These are phyloP conservation scores for Tamias sibiricus DNA, from an alignment of 2,113 vertebrate species.

Conservation along the genomic window DNA sequence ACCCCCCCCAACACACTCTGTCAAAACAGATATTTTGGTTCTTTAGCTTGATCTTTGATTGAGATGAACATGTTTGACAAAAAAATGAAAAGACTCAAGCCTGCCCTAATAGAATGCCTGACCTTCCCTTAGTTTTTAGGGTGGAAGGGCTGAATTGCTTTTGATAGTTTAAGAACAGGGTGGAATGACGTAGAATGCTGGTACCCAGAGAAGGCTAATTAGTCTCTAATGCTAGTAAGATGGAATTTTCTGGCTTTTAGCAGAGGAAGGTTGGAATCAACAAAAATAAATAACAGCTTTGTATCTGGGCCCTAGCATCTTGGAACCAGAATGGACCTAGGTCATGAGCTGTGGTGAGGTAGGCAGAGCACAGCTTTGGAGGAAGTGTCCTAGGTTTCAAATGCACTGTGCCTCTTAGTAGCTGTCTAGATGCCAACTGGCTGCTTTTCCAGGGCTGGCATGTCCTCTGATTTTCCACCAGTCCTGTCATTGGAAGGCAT, in stretches of 20 bases:
- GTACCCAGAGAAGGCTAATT: background rate
- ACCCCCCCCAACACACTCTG: background rate
- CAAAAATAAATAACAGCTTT: background rate
- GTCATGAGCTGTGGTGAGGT: background rate
- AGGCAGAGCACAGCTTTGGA: background rate
- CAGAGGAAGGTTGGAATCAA: background rate
- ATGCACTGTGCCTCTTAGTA: background rate
- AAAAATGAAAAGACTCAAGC: background rate
- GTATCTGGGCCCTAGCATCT: background rate
- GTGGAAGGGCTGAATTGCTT: background rate
- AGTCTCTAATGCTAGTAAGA: background rate
- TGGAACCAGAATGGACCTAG: background rate
- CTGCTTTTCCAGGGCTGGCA: background rate
- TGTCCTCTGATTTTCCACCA: background rate
- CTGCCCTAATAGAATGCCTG: background rate
- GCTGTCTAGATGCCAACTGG: background rate
- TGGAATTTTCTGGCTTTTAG: background rate
- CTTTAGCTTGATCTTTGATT: background rate
- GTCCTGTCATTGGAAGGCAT: background rate
- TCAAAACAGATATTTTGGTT: constrained; percentile 57
- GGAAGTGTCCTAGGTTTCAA: background rate
- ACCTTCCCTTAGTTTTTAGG: background rate
- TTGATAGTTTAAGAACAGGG: background rate
- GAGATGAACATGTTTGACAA: constrained; percentile 20
- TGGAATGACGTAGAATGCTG: background rate